Evolutionary conservation across 2,888 invertebrate genomes (phyloP).

Genomic region (Eupithecia centaureata): DNA sequence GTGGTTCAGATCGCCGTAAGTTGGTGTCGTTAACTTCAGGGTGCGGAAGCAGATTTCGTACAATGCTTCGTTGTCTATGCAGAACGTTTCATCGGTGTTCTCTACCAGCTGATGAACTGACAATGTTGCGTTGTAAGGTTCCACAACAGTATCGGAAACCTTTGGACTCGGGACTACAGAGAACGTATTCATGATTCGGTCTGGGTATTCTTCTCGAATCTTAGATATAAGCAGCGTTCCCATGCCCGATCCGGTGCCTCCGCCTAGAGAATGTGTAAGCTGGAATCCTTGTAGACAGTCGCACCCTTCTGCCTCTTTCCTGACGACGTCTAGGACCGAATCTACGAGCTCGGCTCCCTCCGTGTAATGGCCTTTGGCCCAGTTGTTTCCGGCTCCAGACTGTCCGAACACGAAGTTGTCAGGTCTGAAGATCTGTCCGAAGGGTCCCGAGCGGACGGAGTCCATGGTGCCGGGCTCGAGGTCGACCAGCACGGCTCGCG

Average conservation of each 20-base stretch:
- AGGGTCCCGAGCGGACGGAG: constrained; percentile 86
- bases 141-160: constrained; percentile 88
- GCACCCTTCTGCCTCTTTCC: constrained; percentile 86
- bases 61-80: constrained; percentile 90
- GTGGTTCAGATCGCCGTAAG: constrained; percentile 90
- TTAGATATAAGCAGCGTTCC: constrained; percentile 88
- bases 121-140: constrained; percentile 88
- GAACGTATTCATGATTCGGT: constrained; percentile 88
- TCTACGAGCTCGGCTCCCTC: constrained; percentile 86
- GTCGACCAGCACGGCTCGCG: constrained; percentile 72
- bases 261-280: constrained; percentile 87
- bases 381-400: constrained; percentile 84
- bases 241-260: constrained; percentile 91
- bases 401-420: constrained; percentile 89
- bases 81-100: constrained; percentile 86
- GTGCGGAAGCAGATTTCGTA: constrained; percentile 92
- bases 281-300: constrained; percentile 88
- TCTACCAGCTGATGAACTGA: constrained; percentile 87
- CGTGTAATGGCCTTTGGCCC: constrained; percentile 88
- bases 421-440: constrained; percentile 88
- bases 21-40: constrained; percentile 88
- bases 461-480: constrained; percentile 84
- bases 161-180: constrained; percentile 89
- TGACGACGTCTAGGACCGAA: constrained; percentile 83
- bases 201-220: constrained; percentile 89